phyloP scores from a whole-genome alignment of 2,113 vertebrate genomes.

The Uria aalge region DNA sequence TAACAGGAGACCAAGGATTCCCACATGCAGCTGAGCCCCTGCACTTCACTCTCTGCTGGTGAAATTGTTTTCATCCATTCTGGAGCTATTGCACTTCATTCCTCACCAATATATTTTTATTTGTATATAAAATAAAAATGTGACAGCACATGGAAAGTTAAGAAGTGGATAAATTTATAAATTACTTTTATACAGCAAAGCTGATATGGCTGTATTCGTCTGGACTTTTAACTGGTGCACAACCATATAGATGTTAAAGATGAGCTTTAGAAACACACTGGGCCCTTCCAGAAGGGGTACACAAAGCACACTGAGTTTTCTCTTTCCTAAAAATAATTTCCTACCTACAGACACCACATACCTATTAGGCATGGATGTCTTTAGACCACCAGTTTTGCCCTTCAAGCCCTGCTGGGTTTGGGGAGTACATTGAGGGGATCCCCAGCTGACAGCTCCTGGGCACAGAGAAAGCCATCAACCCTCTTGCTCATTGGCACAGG shows the following conservation, averaged over 20 bases:
- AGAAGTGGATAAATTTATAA: constrained; percentile 36
- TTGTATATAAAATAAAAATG: constrained; percentile 53
- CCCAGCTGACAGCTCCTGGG: background rate
- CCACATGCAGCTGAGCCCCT: constrained; percentile 35
- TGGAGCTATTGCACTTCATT: constrained; percentile 15
- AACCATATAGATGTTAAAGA: background rate
- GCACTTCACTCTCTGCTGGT: background rate
- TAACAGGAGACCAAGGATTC: constrained; percentile 23
- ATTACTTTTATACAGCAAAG: background rate
- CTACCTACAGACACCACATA: background rate
- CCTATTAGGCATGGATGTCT: background rate
- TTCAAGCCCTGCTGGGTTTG: background rate
- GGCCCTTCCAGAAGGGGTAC: background rate
- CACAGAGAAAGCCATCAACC: fast-evolving
- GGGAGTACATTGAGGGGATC: fast-evolving
- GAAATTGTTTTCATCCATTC: constrained; percentile 48
- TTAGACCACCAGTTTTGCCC: background rate
- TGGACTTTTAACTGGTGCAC: background rate
- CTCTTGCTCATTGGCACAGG: background rate
- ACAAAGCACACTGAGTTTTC: background rate
- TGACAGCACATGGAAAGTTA: constrained; percentile 32
- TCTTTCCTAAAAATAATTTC: background rate
- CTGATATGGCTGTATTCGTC: background rate
- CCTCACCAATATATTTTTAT: constrained; percentile 53
- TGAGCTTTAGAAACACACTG: background rate